phyloP scores from a whole-genome alignment of 64 coral and sea anemone species.

The Astreopora myriophthalma region DNA sequence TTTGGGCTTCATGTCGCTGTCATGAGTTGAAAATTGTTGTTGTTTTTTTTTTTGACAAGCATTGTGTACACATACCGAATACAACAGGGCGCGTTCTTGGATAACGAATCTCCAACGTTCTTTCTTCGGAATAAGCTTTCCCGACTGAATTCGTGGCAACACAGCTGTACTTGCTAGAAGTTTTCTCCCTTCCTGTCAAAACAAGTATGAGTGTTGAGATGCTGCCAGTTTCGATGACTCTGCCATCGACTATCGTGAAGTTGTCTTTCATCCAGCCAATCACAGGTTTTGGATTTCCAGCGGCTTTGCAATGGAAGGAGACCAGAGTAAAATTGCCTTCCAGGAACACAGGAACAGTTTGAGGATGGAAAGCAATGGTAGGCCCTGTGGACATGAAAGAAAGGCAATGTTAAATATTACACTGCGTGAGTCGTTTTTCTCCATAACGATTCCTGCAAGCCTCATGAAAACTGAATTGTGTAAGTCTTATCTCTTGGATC shows the following conservation, averaged over 20 bases:
- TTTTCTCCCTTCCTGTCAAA: not conserved
- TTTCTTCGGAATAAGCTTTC: not conserved
- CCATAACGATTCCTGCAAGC: no score
- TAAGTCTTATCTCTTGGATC: no score
- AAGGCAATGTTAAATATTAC: not conserved
- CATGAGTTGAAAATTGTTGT: no score
- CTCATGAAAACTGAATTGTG: no score
- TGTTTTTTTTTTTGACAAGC: no score
- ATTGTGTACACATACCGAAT: not conserved
- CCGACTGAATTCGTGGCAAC: not conserved
- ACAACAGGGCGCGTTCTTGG: not conserved
- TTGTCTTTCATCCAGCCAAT: constrained; percentile 1
- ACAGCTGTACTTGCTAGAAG: not conserved
- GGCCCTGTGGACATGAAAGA: not conserved
- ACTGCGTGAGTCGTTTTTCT: no score
- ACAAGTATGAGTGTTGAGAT: not conserved
- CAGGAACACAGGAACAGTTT: not conserved
- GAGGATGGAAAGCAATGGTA: not conserved
- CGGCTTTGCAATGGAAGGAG: not conserved
- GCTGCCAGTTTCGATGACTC: not conserved
- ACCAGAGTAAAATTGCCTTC: not conserved
- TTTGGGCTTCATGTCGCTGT: no score
- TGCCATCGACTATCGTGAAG: not conserved
- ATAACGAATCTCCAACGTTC: not conserved
- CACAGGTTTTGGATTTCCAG: not conserved